Percentiles rank a stretch among this genome's conserved stretches.
Evolutionary conservation across 2,113 vertebrate species (phyloP).

Genomic region (Heterocephalus glaber): DNA sequence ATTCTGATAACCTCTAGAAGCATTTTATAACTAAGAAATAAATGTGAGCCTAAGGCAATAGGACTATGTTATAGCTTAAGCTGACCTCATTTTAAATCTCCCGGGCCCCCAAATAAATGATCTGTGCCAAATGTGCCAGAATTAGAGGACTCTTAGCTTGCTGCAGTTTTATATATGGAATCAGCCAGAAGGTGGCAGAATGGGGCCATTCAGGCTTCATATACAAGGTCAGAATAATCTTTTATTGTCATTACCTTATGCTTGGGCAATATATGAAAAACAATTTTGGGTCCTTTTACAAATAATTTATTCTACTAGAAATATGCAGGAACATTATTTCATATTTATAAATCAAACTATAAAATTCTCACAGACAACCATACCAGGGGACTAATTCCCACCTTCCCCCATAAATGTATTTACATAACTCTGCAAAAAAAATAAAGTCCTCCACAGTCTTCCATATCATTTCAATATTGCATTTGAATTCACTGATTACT

Average conservation of each 20-base stretch:
- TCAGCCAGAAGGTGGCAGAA: constrained; percentile 76
- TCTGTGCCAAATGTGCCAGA: background rate
- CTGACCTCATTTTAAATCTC: background rate
- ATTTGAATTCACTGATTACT: background rate
- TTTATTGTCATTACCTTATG: background rate
- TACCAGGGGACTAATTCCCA: background rate
- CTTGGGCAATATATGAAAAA: background rate
- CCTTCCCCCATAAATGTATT: background rate
- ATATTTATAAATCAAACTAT: background rate
- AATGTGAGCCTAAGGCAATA: background rate
- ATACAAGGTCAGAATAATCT: constrained; percentile 22
- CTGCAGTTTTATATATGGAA: background rate
- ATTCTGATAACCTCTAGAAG: background rate
- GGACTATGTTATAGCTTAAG: background rate
- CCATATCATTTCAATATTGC: background rate
- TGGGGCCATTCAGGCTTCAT: constrained; percentile 2
- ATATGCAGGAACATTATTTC: background rate
- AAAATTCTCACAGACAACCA: background rate
- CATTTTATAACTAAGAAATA: constrained; percentile 45
- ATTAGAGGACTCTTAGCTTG: background rate
- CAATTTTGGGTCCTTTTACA: background rate
- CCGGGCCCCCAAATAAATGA: background rate
- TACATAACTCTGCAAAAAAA: background rate
- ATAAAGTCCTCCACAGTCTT: background rate
- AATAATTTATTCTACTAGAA: background rate